phyloP scores from a whole-genome alignment of 2,888 invertebrate genomes.

The Gymnosoma rotundatum region DNA sequence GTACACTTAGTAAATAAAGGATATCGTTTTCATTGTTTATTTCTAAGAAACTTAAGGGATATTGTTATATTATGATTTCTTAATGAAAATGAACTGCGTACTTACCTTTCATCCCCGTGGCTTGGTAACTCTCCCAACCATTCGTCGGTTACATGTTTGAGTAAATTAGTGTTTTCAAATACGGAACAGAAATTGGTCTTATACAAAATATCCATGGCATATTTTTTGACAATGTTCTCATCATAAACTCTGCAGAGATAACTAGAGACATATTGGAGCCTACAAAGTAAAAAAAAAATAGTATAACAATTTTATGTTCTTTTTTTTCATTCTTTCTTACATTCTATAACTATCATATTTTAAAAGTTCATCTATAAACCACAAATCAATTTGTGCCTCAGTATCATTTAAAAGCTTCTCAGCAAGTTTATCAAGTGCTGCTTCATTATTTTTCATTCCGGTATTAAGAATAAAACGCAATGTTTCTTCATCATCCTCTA shows the following conservation, averaged over 20 bases:
- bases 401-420: slow-evolving; percentile 2
- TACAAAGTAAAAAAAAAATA: slow-evolving; percentile 1
- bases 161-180: background rate
- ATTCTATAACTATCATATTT: background rate
- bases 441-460: background rate
- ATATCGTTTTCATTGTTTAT: too few species aligned
- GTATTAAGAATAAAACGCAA: slow-evolving; percentile 38
- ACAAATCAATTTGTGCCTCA: background rate
- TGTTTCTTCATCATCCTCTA: slow-evolving; percentile 1
- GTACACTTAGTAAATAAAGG: too few species aligned
- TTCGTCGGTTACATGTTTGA: background rate
- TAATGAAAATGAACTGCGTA: too few species aligned
- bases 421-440: background rate
- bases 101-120: slow-evolving; percentile 62
- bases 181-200: background rate
- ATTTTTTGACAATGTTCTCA: slow-evolving; percentile 8
- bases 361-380: slow-evolving; percentile 51
- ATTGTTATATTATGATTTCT: too few species aligned
- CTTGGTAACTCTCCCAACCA: slow-evolving; percentile 11
- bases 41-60: too few species aligned
- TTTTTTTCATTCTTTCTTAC: slow-evolving; percentile 25
- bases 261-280: background rate
- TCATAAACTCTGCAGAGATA: background rate
- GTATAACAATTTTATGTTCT: background rate
- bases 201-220: background rate